A percentile compares a stretch with the other conserved stretches of the same genome.
Evolutionary conservation across 2,113 vertebrate genomes (phyloP).

Genomic region (Saccopteryx bilineata): DNA sequence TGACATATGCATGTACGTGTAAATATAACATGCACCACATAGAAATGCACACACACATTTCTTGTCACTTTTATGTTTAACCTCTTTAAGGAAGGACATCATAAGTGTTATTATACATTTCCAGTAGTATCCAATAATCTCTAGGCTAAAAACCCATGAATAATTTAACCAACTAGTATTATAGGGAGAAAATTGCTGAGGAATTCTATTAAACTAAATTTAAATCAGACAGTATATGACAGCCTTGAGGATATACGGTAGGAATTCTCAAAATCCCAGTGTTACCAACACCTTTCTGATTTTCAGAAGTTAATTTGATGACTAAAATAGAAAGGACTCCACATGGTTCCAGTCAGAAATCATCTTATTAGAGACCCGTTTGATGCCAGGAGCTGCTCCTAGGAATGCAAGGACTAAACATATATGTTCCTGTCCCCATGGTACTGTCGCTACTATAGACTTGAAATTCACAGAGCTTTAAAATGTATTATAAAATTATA

Average conservation of each 20-base stretch:
- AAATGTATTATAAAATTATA: constrained; percentile 29
- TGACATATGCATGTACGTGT: neutral
- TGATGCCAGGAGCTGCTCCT: neutral
- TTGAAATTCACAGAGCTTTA: constrained; percentile 53
- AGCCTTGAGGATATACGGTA: neutral
- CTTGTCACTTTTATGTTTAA: neutral
- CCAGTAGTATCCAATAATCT: neutral
- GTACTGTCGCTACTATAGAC: neutral
- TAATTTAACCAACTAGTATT: constrained; percentile 61
- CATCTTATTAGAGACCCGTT: neutral
- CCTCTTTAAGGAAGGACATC: neutral
- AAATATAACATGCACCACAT: neutral
- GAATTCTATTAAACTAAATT: constrained; percentile 64
- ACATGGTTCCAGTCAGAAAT: constrained; percentile 4
- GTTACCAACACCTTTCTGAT: neutral
- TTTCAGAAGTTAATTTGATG: constrained; percentile 16
- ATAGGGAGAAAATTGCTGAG: neutral
- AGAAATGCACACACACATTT: neutral
- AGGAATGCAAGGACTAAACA: neutral
- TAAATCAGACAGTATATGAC: constrained; percentile 15
- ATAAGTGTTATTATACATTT: constrained; percentile 30
- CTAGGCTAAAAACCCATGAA: constrained; percentile 44
- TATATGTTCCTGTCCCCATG: neutral
- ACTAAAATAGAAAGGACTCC: neutral
- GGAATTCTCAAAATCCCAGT: neutral